Conservation (phyloP, 2,797 vertebrate genomes). For the Hozukius guyotensis region DNA sequence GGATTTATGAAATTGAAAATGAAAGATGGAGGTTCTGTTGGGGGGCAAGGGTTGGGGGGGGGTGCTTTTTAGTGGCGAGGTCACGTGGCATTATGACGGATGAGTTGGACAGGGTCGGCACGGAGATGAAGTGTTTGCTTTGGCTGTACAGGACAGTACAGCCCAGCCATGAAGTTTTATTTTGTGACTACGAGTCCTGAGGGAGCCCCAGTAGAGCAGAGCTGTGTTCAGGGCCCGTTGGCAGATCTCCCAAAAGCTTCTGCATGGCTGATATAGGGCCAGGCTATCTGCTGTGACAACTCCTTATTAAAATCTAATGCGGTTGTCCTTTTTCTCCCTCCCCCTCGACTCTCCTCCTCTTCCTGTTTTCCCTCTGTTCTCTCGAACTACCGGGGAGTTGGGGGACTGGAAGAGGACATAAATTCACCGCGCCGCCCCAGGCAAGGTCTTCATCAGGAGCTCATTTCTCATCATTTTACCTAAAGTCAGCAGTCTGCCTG, state of each 20-base stretch:
- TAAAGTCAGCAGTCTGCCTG: conserved; percentile 78
- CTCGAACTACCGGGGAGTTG: conserved; percentile 29
- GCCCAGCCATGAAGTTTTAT: conserved; percentile 43
- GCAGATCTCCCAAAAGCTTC: conserved; percentile 71
- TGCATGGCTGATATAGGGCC: conserved; percentile 70
- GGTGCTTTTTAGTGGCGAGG: conserved; percentile 23
- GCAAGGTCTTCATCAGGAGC: conserved; percentile 82
- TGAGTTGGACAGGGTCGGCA: conserved; percentile 10
- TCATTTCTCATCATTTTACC: conserved; percentile 81
- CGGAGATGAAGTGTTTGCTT: conserved; percentile 28
- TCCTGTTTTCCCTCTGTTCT: conserved; percentile 26
- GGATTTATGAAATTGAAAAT: conserved; percentile 21
- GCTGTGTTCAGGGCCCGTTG: conserved; percentile 64
- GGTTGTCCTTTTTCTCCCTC: conserved; percentile 69
- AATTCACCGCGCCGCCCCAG: conserved; percentile 73
- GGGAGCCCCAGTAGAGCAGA: conserved; percentile 56
- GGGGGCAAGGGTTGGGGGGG: not conserved
- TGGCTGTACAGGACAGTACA: conserved; percentile 5
- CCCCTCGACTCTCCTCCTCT: conserved; percentile 28
- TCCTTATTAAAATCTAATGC: conserved; percentile 79
- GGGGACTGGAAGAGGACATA: conserved; percentile 72
- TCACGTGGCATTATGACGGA: conserved; percentile 18
- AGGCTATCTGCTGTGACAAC: conserved; percentile 77
- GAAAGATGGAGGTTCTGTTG: not conserved
- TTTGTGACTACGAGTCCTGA: conserved; percentile 39